Evolutionary conservation across 1,140 invertebrate species (phyloP), one percentile per base, ranked within the genome.

Genomic region (Camponotus floridanus): DNA sequence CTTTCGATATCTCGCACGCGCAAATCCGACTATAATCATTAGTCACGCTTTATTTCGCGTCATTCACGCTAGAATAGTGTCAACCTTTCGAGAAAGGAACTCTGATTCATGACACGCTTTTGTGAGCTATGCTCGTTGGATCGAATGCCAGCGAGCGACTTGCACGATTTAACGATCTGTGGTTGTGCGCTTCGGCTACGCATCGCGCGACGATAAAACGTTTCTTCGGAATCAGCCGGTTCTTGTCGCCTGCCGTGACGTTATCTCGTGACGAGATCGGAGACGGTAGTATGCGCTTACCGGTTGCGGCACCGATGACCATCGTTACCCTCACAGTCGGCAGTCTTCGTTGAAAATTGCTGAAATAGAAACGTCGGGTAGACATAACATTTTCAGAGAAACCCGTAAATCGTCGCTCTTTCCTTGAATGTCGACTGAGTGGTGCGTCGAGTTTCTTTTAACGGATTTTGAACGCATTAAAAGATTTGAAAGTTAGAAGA

Each of bases 31-130:
- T 1, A 6, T 36, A 59, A 59, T 87, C 89, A 68, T 90, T 90
- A 85, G 80, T 87, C 88, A 89, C 65, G 76, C 80, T 87, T 87
- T 80, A 87, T 80, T 86, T 73, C 76, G 76, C 42, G 85, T 84
- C 86, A 78, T 79, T 59, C 83, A 62, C 39, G 61, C 59, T 76
- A 84, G 73, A 88, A 90, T 88, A 90, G 83, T 76, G 76, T 88
- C 86, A 73, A 83, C 88, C 85, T 90, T 86, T 88, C 65, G 76
- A 76, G 86, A 90, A 88, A 21, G 36, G 57, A 15, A 5, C 48
- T 15, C 73, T 90, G 88, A 90, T 57, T 90, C 88, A 84, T 59
- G 51, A 65, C 51, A 18, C 76, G 70, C 81, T 86, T 90, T 65
- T 83, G 65, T 90, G 84, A 88, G 80, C 79, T 74, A 88, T 26